phyloP scores from a whole-genome alignment of 1,140 invertebrate genomes.

The Trachymyrmex cornetzi region DNA sequence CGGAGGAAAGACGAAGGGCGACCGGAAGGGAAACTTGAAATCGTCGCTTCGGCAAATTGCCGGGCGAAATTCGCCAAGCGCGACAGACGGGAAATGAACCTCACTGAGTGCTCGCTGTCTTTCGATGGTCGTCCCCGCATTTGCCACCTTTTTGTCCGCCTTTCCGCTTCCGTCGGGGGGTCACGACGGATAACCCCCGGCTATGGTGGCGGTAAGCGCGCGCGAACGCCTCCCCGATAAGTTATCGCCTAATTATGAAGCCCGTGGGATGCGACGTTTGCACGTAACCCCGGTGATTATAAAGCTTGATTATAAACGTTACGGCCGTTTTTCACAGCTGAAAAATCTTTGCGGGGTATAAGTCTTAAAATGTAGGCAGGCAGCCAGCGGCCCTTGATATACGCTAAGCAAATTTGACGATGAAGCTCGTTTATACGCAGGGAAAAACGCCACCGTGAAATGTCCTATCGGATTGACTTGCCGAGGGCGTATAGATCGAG shows the following conservation, averaged over 20 bases:
- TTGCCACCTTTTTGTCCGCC: conserved; percentile 40
- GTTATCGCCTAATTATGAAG: conserved; percentile 63
- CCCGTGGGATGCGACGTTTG: conserved; percentile 14
- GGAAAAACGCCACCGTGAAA: conserved; percentile 1
- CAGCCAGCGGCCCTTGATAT: conserved; percentile 30
- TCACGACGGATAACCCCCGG: conserved; percentile 33
- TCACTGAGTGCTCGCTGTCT: conserved; percentile 41
- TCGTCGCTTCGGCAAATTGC: conserved; percentile 68
- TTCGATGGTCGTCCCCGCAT: conserved; percentile 35
- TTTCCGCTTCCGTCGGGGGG: conserved; percentile 41
- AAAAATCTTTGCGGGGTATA: conserved; percentile 42
- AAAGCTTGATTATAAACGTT: conserved; percentile 39
- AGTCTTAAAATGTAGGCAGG: conserved; percentile 26
- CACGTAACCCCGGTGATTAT: conserved; percentile 40
- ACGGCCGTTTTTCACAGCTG: conserved; percentile 50
- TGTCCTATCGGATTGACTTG: conserved; percentile 34
- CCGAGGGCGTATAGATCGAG: background rate
- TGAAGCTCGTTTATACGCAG: conserved; percentile 38
- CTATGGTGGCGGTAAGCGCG: too few species aligned
- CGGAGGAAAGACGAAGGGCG: background rate
- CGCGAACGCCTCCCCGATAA: conserved; percentile 27
- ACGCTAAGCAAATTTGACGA: conserved; percentile 52
- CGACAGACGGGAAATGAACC: conserved; percentile 71
- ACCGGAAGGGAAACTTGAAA: conserved; percentile 56
- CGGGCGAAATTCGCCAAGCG: conserved; percentile 64